These are phyloP conservation scores for Scyliorhinus canicula DNA, from an alignment of 2,797 vertebrate genomes.

Conservation along the genomic window DNA sequence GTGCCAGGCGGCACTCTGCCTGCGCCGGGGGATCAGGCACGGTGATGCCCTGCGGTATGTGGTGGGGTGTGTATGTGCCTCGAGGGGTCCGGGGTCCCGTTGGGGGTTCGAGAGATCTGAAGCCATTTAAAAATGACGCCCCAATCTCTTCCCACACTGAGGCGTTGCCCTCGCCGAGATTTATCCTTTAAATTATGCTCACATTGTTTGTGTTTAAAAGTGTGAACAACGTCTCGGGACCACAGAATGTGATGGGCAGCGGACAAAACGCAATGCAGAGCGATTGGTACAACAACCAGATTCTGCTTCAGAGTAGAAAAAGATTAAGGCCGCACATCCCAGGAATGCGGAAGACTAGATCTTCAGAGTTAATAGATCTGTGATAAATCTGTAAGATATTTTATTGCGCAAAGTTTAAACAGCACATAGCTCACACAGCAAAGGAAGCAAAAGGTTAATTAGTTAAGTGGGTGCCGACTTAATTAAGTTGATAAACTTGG, in stretches of 20 bases:
- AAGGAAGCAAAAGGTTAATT: conserved; percentile 30
- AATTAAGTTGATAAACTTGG: conserved; percentile 38
- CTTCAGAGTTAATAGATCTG: not conserved
- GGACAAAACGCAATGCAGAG: not conserved
- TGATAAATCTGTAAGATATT: conserved; percentile 19
- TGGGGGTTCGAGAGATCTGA: too few relatives aligned
- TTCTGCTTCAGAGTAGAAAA: not conserved
- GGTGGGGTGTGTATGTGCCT: too few relatives aligned
- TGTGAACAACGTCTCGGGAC: not conserved
- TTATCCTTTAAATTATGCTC: too few relatives aligned
- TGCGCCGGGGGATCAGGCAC: too few relatives aligned
- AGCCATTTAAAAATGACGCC: too few relatives aligned
- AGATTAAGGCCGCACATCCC: not conserved
- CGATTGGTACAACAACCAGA: too few relatives aligned
- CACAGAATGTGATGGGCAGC: not conserved
- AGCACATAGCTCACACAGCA: not conserved
- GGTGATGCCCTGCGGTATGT: too few relatives aligned
- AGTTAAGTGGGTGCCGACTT: conserved; percentile 33
- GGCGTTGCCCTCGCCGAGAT: too few relatives aligned
- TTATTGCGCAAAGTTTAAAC: not conserved
- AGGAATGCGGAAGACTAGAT: not conserved
- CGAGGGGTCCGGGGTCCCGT: too few relatives aligned
- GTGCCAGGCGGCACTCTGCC: too few relatives aligned
- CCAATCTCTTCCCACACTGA: too few relatives aligned
- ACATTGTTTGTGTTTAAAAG: too few relatives aligned